Evolutionary conservation across 2,113 vertebrate genomes (phyloP).

Genomic region (Polypterus senegalus): DNA sequence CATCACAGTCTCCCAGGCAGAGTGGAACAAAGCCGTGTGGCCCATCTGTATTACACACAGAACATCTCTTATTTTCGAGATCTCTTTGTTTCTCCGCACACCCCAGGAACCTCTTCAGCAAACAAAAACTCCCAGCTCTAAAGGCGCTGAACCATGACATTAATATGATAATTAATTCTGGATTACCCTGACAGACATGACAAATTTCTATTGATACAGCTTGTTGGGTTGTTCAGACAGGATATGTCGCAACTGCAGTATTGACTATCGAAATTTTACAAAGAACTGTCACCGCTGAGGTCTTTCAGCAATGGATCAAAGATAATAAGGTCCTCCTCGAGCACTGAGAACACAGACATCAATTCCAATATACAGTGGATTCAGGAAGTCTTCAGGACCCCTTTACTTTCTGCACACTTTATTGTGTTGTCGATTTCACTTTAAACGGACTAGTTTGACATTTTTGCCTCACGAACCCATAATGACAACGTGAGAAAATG

Average conservation of each 20-base stretch:
- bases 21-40: conserved; percentile 40
- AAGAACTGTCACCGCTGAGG: conserved; percentile 4
- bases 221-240: conserved; percentile 31
- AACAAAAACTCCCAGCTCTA: conserved; percentile 50
- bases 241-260: conserved; percentile 23
- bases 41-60: conserved; percentile 46
- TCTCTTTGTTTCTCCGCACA: conserved; percentile 42
- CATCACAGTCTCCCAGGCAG: conserved; percentile 49
- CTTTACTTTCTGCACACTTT: no score
- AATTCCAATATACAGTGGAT: no score
- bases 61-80: conserved; percentile 47
- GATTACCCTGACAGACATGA: conserved; percentile 40
- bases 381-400: no score
- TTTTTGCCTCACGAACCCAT: no score
- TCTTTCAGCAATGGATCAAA: background rate
- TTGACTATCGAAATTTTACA: conserved; percentile 21
- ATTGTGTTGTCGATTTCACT: no score
- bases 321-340: no score
- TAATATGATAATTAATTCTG: conserved; percentile 48
- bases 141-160: conserved; percentile 41
- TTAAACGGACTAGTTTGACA: no score
- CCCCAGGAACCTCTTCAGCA: conserved; percentile 52
- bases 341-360: no score
- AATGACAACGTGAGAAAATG: no score
- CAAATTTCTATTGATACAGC: conserved; percentile 34